phyloP scores from a whole-genome alignment of 1,140 invertebrate genomes.

The Panulirus ornatus region DNA sequence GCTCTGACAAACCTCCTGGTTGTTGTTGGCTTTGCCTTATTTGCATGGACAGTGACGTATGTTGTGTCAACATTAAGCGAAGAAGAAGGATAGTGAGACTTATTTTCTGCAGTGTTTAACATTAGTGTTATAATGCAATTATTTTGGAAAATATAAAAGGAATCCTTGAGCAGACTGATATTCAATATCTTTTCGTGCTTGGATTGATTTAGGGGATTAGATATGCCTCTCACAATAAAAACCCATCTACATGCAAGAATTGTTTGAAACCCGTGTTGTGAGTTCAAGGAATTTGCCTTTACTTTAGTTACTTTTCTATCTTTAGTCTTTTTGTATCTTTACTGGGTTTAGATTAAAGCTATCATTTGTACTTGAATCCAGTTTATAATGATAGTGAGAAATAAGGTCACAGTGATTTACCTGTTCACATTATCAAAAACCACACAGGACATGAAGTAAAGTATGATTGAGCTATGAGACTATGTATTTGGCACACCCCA shows the following conservation, averaged over 20 bases:
- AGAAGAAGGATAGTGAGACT: conserved; percentile 53
- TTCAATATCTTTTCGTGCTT: neutral
- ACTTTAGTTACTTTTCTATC: neutral
- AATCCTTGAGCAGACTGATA: neutral
- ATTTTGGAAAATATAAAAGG: neutral
- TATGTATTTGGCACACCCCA: too few species aligned
- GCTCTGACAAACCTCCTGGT: conserved; percentile 89
- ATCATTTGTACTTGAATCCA: too few species aligned
- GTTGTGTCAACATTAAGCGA: conserved; percentile 82
- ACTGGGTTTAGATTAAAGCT: too few species aligned
- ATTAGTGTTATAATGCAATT: neutral
- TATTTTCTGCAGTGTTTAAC: neutral
- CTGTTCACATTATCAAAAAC: too few species aligned
- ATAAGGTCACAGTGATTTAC: too few species aligned
- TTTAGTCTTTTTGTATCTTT: neutral
- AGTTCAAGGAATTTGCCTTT: neutral
- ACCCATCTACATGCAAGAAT: neutral
- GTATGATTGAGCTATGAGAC: too few species aligned
- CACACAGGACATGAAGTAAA: too few species aligned
- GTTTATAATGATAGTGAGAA: too few species aligned
- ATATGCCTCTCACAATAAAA: neutral
- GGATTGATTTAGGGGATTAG: neutral
- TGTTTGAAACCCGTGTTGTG: neutral
- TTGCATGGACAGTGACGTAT: conserved; percentile 92
- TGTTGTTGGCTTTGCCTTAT: conserved; percentile 89